These are phyloP conservation scores for Micronisus gabar DNA, from an alignment of 2,113 vertebrate genomes.

Conservation along the genomic window DNA sequence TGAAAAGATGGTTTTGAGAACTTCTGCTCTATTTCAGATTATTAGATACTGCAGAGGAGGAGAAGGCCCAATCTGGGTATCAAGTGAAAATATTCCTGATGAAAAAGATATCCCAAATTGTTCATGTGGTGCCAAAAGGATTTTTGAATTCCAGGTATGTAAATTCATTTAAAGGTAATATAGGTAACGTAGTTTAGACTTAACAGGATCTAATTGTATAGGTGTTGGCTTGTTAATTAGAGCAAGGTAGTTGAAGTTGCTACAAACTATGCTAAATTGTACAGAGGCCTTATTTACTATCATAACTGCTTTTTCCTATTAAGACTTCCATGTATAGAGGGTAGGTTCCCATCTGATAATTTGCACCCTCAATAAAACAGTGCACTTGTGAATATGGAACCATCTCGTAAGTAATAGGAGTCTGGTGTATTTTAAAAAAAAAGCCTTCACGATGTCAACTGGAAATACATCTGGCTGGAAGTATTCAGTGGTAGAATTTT, in stretches of 20 bases:
- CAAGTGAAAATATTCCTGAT: slow-evolving; percentile 80
- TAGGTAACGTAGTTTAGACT: neutral
- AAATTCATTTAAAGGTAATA: neutral
- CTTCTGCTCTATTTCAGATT: slow-evolving; percentile 75
- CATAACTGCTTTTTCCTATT: neutral
- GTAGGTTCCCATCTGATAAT: neutral
- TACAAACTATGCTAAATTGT: neutral
- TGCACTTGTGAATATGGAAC: neutral
- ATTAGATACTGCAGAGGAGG: slow-evolving; percentile 87
- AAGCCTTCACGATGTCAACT: neutral
- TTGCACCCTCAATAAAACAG: neutral
- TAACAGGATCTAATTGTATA: neutral
- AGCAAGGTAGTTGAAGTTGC: neutral
- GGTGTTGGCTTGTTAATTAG: neutral
- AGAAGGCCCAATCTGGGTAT: slow-evolving; percentile 86
- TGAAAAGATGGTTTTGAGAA: neutral
- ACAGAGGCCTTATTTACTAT: neutral
- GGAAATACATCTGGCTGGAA: neutral
- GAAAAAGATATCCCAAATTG: slow-evolving; percentile 86
- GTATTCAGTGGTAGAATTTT: neutral
- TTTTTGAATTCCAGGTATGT: slow-evolving; percentile 94
- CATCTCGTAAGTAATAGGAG: neutral
- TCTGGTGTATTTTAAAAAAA: neutral
- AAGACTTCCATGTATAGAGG: neutral
- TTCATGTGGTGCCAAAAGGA: slow-evolving; percentile 85